Evolutionary conservation across 2,113 vertebrate species (phyloP).

Genomic region (Brachyhypopomus gauderio): DNA sequence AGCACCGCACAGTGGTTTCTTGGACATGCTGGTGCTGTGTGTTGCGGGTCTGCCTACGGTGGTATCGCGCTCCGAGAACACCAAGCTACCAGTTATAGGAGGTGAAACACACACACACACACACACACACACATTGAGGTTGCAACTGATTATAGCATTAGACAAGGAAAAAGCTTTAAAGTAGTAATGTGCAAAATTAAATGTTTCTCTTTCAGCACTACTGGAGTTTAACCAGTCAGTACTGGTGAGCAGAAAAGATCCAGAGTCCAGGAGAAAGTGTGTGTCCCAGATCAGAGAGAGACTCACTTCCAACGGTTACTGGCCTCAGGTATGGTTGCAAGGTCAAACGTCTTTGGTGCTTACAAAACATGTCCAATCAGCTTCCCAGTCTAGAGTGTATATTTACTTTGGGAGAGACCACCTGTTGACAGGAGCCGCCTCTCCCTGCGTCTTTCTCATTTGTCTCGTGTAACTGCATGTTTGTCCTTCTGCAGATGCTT

Average conservation of each 20-base stretch:
- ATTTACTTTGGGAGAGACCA: background rate
- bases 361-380: background rate
- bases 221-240: constrained; percentile 88
- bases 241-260: constrained; percentile 83
- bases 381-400: background rate
- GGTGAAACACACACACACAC: constrained; percentile 69
- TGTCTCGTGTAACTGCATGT: background rate
- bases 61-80: constrained; percentile 85
- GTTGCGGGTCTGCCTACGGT: constrained; percentile 78
- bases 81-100: constrained; percentile 83
- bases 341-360: background rate
- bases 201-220: constrained; percentile 71
- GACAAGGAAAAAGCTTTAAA: background rate
- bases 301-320: constrained; percentile 80
- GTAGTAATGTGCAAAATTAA: background rate
- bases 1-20: constrained; percentile 85
- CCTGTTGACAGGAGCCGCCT: background rate
- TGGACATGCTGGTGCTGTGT: constrained; percentile 84
- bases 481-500: constrained; percentile 74
- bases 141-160: background rate
- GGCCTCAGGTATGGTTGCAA: constrained; percentile 82
- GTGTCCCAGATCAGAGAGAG: constrained; percentile 80
- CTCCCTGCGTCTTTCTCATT: background rate
- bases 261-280: constrained; percentile 81
- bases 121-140: background rate